Conservation (phyloP, 2,113 vertebrate genomes). For the Pardalotus punctatus region DNA sequence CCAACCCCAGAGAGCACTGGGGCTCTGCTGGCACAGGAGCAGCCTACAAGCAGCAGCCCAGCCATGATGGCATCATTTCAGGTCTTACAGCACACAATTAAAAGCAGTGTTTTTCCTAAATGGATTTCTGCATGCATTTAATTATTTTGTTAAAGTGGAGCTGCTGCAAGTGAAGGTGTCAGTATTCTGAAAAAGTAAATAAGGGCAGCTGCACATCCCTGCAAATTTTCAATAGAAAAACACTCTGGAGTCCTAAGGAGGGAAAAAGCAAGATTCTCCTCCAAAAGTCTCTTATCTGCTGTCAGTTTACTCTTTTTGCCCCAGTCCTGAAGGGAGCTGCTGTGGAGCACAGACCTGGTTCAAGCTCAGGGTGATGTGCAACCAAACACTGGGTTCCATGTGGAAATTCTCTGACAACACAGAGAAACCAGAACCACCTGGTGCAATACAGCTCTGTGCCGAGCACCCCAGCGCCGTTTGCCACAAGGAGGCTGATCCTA, state of each 20-base stretch:
- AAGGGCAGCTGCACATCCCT: background rate
- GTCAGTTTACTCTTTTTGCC: background rate
- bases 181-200: background rate
- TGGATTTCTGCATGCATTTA: background rate
- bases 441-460: rapidly evolving
- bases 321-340: background rate
- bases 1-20: background rate
- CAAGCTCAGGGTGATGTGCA: rapidly evolving
- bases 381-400: rapidly evolving
- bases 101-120: background rate
- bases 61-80: background rate
- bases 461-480: background rate
- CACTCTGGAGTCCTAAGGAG: background rate
- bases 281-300: background rate
- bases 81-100: background rate
- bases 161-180: background rate
- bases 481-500: background rate
- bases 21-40: background rate
- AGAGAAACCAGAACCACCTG: background rate
- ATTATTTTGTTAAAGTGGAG: slow-evolving; percentile 6
- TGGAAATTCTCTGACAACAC: background rate
- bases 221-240: background rate
- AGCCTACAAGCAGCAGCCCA: background rate
- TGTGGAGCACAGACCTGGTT: background rate
- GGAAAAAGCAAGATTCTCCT: background rate